Evolutionary conservation across 1,140 invertebrate genomes (phyloP), one percentile per base, ranked within the genome.

Genomic region (Bradynema listronoti): DNA sequence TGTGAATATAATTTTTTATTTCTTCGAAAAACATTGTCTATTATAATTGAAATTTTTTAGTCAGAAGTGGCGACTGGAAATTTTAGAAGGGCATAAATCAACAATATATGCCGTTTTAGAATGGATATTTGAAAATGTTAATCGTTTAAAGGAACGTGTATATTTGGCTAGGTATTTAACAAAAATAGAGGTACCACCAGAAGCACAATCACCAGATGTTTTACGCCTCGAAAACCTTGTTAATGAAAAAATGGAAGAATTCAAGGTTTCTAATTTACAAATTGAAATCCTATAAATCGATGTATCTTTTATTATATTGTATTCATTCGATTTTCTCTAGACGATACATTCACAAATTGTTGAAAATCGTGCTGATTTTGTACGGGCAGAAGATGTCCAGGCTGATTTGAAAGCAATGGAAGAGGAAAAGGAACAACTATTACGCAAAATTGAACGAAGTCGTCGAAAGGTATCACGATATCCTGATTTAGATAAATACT

Each of bases 101-200:
- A 69, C 58, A 1, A 57, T 72, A 34, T 61, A 71, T 41, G 63
- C 69, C 1, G 53, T 72, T 4, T 43, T 72, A 2, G 64, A 75
- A 46, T 72, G 72, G 72, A 68, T 72, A 5, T 70, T 75, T 39
- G 34, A 51, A 4, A 72, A 75, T 50, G 63, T 72, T 7, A 68
- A 71, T 39, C 36, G 55, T 22, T 33, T 72, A 6, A 71, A 75
- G 32, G 68, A 72, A 46, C 41, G 68, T 7, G 46, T 71, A 7
- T 69, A 71, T 43, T 45, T 70, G 41, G 68, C 66, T 22, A 71
- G 53, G 24, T 76, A 63, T 54, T 39, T 72, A 33, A 75, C 65
- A 9, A 54, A 57, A 30, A 53, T 72, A 24, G 69, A 72, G 19
- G 53, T 72, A 19, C 69, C 72, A 49, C 32, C 42, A n/a, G 69